phyloP scores from a whole-genome alignment of 2,797 vertebrate genomes.

The Pseudochirops cupreus region DNA sequence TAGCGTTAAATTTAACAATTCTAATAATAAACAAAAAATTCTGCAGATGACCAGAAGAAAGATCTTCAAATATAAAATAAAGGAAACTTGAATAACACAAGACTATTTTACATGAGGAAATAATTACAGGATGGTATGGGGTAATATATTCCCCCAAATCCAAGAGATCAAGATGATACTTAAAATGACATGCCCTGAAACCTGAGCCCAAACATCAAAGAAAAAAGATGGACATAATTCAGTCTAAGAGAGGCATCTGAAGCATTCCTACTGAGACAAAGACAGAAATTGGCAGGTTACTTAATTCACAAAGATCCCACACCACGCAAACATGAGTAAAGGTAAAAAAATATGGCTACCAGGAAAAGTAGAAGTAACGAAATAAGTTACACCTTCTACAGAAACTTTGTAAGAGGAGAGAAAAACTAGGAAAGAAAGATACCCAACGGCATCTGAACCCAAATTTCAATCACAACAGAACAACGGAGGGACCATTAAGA shows the following conservation, averaged over 20 bases:
- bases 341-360: not conserved
- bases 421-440: not conserved
- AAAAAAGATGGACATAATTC: not conserved
- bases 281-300: not conserved
- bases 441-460: not conserved
- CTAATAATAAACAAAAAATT: not conserved
- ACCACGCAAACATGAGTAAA: not conserved
- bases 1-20: not conserved
- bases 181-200: not conserved
- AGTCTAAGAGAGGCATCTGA: not conserved
- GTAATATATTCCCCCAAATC: not conserved
- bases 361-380: not conserved
- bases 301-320: not conserved
- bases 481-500: not conserved
- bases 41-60: not conserved
- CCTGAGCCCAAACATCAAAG: not conserved
- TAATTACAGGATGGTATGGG: not conserved
- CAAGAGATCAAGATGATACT: not conserved
- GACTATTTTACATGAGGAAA: not conserved
- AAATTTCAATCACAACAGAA: not conserved
- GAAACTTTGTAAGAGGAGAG: not conserved
- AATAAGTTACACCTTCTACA: not conserved
- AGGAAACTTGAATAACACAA: not conserved
- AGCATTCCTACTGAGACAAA: not conserved
- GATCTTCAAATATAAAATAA: not conserved